phyloP scores from a whole-genome alignment of 2,797 vertebrate genomes.

The Natrix natrix region DNA sequence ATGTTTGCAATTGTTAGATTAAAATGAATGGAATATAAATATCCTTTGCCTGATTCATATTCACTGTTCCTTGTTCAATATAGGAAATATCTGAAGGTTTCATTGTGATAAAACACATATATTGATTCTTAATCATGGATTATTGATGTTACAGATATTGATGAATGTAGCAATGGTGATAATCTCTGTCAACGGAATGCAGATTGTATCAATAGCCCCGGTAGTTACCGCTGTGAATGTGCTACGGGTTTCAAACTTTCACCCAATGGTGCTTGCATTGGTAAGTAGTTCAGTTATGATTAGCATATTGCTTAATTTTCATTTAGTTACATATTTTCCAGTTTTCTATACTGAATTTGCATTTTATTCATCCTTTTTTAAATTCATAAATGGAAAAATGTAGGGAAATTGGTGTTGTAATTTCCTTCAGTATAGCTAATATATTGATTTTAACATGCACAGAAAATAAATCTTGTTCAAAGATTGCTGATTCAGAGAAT shows the following conservation, averaged over 20 bases:
- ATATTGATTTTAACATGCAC: slow-evolving; percentile 16
- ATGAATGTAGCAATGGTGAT: slow-evolving; percentile 80
- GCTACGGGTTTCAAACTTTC: slow-evolving; percentile 80
- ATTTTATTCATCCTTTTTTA: neutral
- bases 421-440: slow-evolving; percentile 9
- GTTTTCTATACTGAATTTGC: neutral
- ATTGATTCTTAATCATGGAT: neutral
- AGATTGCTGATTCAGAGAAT: slow-evolving; percentile 41
- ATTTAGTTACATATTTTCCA: accelerated
- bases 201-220: slow-evolving; percentile 83
- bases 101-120: neutral
- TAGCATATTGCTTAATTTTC: neutral
- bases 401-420: neutral
- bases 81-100: neutral
- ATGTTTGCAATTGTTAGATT: neutral
- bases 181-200: slow-evolving; percentile 81
- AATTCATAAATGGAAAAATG: neutral
- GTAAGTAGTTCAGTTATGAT: slow-evolving; percentile 63
- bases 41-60: neutral
- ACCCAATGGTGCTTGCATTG: slow-evolving; percentile 78
- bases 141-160: slow-evolving; percentile 75
- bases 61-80: neutral
- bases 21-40: neutral
- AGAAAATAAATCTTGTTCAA: slow-evolving; percentile 16
- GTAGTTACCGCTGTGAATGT: slow-evolving; percentile 84